Evolutionary conservation across 2,113 vertebrate genomes (phyloP).

Genomic region (Strix uralensis): DNA sequence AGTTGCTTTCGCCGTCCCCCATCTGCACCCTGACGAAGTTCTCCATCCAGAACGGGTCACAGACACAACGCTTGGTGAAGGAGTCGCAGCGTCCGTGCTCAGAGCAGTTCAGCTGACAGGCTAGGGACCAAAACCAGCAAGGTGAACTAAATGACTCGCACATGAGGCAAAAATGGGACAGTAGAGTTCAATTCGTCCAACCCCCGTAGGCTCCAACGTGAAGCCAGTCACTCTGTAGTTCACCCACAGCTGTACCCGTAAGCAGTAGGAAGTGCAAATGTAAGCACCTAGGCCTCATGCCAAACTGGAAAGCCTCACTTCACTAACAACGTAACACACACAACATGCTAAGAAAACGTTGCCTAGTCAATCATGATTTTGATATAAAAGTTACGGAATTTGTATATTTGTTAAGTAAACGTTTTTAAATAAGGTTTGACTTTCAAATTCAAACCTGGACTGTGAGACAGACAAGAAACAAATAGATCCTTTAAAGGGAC

Average conservation of each 20-base stretch:
- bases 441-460: neutral
- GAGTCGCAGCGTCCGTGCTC: slow-evolving; percentile 92
- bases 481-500: neutral
- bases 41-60: slow-evolving; percentile 99
- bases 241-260: neutral
- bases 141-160: neutral
- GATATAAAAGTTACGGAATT: neutral
- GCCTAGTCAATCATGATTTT: neutral
- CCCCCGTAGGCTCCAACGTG: neutral
- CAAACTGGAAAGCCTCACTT: neutral
- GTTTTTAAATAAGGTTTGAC: neutral
- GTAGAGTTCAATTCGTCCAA: accelerated
- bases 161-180: neutral
- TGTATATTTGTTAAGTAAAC: neutral
- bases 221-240: neutral
- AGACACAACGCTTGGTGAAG: slow-evolving; percentile 91
- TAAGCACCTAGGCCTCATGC: neutral
- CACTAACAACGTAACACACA: neutral
- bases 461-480: neutral
- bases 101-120: slow-evolving; percentile 96
- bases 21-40: slow-evolving; percentile 90
- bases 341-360: neutral
- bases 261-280: neutral
- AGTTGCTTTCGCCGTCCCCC: slow-evolving; percentile 92
- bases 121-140: slow-evolving; percentile 67